Evolutionary conservation across 1,140 invertebrate genomes (phyloP).

Genomic region (Dendrolimus punctatus): DNA sequence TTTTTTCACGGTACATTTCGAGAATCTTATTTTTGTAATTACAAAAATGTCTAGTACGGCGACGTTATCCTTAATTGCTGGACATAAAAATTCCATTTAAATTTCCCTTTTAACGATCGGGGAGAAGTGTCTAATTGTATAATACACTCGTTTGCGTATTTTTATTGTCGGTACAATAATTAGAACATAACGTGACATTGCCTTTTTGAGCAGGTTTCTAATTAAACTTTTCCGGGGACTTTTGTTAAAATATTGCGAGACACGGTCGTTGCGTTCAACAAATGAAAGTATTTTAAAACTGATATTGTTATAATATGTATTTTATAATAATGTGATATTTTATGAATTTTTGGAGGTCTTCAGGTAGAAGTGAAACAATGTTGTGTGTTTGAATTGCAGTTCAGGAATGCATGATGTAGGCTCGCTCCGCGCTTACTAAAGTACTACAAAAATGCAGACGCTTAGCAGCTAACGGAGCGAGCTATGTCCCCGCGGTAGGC

Average conservation of each 20-base stretch:
- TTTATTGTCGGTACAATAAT: constrained; percentile 70
- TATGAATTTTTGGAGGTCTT: too few relatives aligned
- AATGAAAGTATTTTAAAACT: constrained; percentile 13
- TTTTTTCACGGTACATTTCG: constrained; percentile 71
- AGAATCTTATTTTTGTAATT: constrained; percentile 72
- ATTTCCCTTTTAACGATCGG: constrained; percentile 70
- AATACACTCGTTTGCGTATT: constrained; percentile 72
- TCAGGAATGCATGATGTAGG: too few relatives aligned
- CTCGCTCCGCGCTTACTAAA: too few relatives aligned
- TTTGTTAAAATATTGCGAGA: constrained; percentile 49
- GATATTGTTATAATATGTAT: too few relatives aligned
- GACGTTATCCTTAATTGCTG: constrained; percentile 72
- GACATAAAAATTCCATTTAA: constrained; percentile 73
- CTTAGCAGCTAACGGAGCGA: too few relatives aligned
- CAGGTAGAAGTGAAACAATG: too few relatives aligned
- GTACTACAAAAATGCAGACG: too few relatives aligned
- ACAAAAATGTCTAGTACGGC: constrained; percentile 70
- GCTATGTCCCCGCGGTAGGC: too few relatives aligned
- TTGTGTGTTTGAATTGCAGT: too few relatives aligned
- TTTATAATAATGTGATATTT: too few relatives aligned
- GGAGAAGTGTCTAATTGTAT: constrained; percentile 70
- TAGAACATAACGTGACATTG: constrained; percentile 64
- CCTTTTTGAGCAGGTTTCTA: constrained; percentile 51
- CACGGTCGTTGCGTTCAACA: constrained; percentile 25
- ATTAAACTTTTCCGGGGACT: constrained; percentile 58